A percentile compares a stretch with the other conserved stretches of the same genome.
Conservation (phyloP, 2,797 vertebrate genomes). For the Graptemys geographica region DNA sequence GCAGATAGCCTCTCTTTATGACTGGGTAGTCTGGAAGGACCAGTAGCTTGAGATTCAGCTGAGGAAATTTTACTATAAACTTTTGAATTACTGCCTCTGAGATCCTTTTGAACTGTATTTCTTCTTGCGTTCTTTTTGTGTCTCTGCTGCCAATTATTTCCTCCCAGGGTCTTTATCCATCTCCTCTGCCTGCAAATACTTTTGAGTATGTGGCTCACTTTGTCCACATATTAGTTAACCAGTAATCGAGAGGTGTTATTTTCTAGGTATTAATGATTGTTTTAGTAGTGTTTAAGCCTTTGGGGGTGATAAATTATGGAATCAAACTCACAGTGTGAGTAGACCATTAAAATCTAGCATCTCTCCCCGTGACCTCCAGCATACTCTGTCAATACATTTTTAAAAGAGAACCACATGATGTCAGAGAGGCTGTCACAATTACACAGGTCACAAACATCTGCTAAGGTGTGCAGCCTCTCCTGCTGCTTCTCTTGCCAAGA, state of each 20-base stretch:
- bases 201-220: background rate
- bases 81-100: background rate
- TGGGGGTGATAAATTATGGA: background rate
- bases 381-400: background rate
- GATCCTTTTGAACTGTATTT: background rate
- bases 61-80: background rate
- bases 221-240: background rate
- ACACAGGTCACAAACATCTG: background rate
- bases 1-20: background rate
- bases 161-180: rapidly evolving
- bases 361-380: background rate
- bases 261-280: background rate
- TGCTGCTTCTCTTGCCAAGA: background rate
- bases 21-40: background rate
- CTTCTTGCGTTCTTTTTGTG: background rate
- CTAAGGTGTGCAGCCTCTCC: background rate
- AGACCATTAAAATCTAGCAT: background rate
- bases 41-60: background rate
- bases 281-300: background rate
- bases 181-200: background rate
- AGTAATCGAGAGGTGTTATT: background rate
- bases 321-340: background rate
- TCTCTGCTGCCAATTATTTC: background rate
- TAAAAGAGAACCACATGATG: background rate
- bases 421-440: background rate